Base-by-base conservation (phyloP, 1,140 invertebrate genomes). In the Octopus bimaculoides region DNA sequence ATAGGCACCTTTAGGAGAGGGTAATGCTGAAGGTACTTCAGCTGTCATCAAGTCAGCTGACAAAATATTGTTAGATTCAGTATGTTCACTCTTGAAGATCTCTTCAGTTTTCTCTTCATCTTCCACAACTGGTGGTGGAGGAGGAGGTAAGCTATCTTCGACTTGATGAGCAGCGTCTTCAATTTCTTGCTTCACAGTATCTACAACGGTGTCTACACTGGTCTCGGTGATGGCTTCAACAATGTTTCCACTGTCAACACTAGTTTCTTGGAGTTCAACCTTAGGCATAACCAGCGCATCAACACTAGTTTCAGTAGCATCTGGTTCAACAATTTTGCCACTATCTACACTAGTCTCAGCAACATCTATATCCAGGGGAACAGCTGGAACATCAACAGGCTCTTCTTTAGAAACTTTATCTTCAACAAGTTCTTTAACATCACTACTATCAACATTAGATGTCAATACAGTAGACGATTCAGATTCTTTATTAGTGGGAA, bases 31-130 rank as follows among this genome's bases (percentile, higher is more conserved):
- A 14, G 66, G 66, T 6, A 71, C 66, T 20, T 71, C 66, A 71
- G 66, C 66, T n/a, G 66, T 71, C 66, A 71, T 71, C 7, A 71
- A 6, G 14, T 71, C 66, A 71, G 66, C 6, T 12, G 66, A 14
- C 26, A 71, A 71, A 20, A 71, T 71, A n/a, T 71, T 14, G 14
- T 17, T 71, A 12, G 66, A 14, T 14, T 71, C 66, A 71, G 26
- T 20, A 71, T 71, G 66, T 71, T 71, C 66, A 71, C 66, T 71
- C 66, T 71, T 71, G 14, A 71, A 71, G 0, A 56, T 71, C 9
- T 69, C 53, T 77, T 80, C 74, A n/a, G 55, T 56, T 61, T 55
- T 66, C 66, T 80, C 55, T 17, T 52, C 41, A 71, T 74, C 80
- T 41, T 78, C 77, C 20, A 54, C 74, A 71, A 71, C 66, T 20